These are phyloP conservation scores for Hapalemur alaotrensis DNA, from an alignment of 2,797 vertebrate species.

Conservation along the genomic window DNA sequence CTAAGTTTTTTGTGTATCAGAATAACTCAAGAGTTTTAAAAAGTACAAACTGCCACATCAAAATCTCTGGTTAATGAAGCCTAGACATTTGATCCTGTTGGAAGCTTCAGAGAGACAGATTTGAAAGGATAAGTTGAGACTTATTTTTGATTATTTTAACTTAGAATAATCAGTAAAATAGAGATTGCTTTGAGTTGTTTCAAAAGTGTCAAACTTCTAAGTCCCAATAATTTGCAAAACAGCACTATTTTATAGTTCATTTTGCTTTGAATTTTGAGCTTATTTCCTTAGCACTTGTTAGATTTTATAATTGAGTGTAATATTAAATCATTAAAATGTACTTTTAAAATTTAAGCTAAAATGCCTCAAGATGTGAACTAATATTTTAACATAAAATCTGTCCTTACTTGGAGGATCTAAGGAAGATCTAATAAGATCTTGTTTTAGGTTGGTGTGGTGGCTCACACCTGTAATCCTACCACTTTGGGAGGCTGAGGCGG, in stretches of 20 bases:
- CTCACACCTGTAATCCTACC: neutral
- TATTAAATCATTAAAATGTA: slow-evolving; percentile 6
- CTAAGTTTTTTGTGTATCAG: neutral
- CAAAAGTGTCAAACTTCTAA: neutral
- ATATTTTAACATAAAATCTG: neutral
- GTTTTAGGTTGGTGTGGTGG: neutral
- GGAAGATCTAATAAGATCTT: neutral
- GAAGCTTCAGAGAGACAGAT: neutral
- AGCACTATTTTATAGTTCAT: neutral
- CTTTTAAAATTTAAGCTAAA: slow-evolving; percentile 46
- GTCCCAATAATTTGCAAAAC: neutral
- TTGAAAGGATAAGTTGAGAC: neutral
- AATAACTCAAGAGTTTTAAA: neutral
- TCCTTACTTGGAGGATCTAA: neutral
- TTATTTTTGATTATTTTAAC: slow-evolving; percentile 5
- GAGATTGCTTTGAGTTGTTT: neutral
- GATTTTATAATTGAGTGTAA: neutral
- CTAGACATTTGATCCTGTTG: neutral
- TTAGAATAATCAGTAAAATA: neutral
- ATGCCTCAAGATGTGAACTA: neutral
- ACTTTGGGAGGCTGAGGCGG: neutral
- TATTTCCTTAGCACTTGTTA: slow-evolving; percentile 9
- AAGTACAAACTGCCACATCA: neutral
- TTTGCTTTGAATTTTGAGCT: slow-evolving; percentile 43
- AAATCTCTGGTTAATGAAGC: neutral